Percentiles rank a stretch among this genome's conserved stretches.
These are phyloP conservation scores for Microctenopoma steveboyesi DNA, from an alignment of 2,797 vertebrate genomes.

Conservation along the genomic window DNA sequence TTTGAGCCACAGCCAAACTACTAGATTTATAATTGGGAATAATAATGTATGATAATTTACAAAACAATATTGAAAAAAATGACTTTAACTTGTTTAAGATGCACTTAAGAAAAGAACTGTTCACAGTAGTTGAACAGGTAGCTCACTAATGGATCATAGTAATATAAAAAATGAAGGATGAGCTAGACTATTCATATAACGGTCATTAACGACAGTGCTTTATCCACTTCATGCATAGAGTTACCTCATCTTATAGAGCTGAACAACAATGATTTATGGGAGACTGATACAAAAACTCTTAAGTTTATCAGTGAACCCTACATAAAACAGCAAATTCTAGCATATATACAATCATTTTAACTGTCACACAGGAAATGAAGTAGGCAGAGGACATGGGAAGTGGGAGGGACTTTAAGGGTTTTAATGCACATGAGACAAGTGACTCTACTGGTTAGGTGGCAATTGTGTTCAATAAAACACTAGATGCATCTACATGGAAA, in stretches of 20 bases:
- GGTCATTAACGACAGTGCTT: constrained; percentile 67
- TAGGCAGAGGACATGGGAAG: constrained; percentile 68
- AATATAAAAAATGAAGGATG: background rate
- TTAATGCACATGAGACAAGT: constrained; percentile 73
- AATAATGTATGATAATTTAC: background rate
- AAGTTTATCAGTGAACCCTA: constrained; percentile 60
- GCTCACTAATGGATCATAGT: constrained; percentile 1
- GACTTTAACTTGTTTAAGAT: background rate
- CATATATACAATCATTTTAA: constrained; percentile 62
- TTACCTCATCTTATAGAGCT: constrained; percentile 58
- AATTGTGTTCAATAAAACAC: constrained; percentile 69
- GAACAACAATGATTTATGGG: constrained; percentile 73
- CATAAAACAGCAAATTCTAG: constrained; percentile 62
- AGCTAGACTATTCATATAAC: constrained; percentile 12
- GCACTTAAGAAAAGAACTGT: background rate
- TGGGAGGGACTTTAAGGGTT: constrained; percentile 61
- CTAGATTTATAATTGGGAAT: constrained; percentile 7
- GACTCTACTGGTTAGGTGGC: constrained; percentile 72
- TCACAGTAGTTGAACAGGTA: background rate
- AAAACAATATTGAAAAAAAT: no score
- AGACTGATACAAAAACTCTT: constrained; percentile 58
- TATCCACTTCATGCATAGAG: constrained; percentile 76
- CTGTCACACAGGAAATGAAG: constrained; percentile 72
- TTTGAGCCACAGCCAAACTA: constrained; percentile 20
- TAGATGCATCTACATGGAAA: constrained; percentile 70